Conservation (phyloP, 2,113 vertebrate genomes). For the Malurus cyaneus region DNA sequence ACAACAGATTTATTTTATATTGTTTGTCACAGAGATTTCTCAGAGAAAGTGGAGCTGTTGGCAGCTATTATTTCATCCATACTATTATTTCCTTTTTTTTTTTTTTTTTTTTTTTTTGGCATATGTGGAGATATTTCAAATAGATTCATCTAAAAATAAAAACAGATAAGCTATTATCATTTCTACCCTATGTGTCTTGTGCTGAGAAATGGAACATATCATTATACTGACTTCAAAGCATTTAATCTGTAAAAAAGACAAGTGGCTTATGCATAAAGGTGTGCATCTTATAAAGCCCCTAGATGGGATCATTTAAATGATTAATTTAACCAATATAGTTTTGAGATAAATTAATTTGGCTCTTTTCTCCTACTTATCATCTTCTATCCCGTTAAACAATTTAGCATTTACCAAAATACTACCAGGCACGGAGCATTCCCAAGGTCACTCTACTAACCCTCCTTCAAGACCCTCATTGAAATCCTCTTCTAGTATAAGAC, state of each 20-base stretch:
- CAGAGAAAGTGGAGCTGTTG: not conserved
- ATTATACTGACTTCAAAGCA: not conserved
- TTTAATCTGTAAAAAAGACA: not conserved
- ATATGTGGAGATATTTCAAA: constrained; percentile 7
- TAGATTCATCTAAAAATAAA: not conserved
- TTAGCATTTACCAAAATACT: not conserved
- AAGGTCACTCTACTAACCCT: constrained; percentile 5
- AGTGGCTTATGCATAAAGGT: not conserved
- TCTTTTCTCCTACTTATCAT: constrained; percentile 1
- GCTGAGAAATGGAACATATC: not conserved
- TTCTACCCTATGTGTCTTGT: not conserved
- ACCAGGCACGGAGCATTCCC: not conserved
- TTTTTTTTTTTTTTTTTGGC: not conserved
- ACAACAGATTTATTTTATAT: not conserved
- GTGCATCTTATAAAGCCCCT: not conserved
- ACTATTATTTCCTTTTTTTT: not conserved
- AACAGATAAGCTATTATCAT: not conserved
- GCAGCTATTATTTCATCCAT: not conserved
- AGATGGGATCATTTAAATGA: not conserved
- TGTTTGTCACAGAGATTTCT: not conserved
- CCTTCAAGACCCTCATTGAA: not conserved
- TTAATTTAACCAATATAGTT: not conserved
- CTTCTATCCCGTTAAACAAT: not conserved
- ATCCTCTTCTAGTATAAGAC: not conserved
- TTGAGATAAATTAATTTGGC: not conserved